Evolutionary conservation across 2,888 invertebrate genomes (phyloP), one percentile per base, ranked within the genome.

Genomic region (Seladonia tumulorum): DNA sequence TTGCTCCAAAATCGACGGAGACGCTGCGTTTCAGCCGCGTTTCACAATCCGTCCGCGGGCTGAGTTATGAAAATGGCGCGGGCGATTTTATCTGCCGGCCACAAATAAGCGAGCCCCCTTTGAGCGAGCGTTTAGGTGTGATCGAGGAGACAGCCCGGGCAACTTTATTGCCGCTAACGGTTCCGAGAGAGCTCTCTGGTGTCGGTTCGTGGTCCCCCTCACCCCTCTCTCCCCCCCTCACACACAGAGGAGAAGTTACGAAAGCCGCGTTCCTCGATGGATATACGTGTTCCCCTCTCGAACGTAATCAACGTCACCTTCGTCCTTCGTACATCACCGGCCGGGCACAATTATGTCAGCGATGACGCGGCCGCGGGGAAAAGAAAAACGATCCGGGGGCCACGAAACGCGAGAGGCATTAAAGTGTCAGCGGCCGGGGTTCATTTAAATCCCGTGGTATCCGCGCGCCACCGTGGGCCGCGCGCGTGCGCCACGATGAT

Each of bases 361-460:
- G 89, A 86, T 86, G 90, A 90, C 90, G 85, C 81, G 80, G n/a
- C 39, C 75, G 42, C 47, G 77, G 47, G 22, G 57, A 39, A 49
- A 66, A 80, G 78, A 87, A 85, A 12, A 22, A 81, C 83, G 81
- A 82, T 88, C 53, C 25, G 66, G 57, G 53, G 76, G 0, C 76
- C 74, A 57, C 81, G 86, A 85, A 87, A 87, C 86, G 85, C 78
- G 86, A 74, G 84, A 66, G 80, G 75, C 89, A 91, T 92, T 91
- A 91, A 91, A 89, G 87, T 86, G 91, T 91, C 91, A 92, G 79
- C 93, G 90, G 53, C 35, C 57, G 63, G 81, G 79, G 82, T 91
- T 90, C 91, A 85, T 91, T 91, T 92, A 83, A 89, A 87, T 91
- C 90, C 87, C 53, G 73, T 73, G 88, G 85, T 89, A 85, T 84